phyloP scores from a whole-genome alignment of 2,797 vertebrate species.

The Chloroceryle inda region DNA sequence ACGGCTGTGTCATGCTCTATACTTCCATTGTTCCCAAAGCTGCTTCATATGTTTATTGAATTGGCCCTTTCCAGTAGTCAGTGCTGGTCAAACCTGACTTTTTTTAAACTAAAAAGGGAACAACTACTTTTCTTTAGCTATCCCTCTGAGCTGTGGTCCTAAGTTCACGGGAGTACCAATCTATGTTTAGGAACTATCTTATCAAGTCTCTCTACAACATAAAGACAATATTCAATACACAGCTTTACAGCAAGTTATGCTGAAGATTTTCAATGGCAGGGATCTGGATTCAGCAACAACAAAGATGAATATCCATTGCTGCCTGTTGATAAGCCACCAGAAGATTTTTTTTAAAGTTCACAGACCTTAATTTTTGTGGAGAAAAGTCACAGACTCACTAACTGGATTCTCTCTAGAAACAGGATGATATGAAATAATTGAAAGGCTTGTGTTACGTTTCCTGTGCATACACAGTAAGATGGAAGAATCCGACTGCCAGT shows the following conservation, averaged over 20 bases:
- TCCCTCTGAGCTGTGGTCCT: not conserved
- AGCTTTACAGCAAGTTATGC: not conserved
- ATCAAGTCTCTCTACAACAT: not conserved
- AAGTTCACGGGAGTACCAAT: fast-evolving
- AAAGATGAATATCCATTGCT: not conserved
- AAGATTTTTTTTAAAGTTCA: not conserved
- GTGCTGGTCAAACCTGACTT: not conserved
- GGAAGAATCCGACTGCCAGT: not conserved
- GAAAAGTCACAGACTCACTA: not conserved
- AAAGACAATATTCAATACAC: not conserved
- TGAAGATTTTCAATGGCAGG: fast-evolving
- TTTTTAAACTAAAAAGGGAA: not conserved
- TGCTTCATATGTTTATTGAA: not conserved
- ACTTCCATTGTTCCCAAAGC: not conserved
- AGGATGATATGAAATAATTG: not conserved
- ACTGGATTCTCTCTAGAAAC: not conserved
- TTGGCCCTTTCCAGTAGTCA: not conserved
- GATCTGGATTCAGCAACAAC: not conserved
- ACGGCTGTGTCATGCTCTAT: not conserved
- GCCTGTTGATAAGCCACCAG: not conserved
- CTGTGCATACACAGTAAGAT: not conserved
- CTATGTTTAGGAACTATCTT: not conserved
- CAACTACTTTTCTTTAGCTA: not conserved
- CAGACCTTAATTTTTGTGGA: not conserved
- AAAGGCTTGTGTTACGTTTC: not conserved